Percentiles rank a stretch among this genome's conserved stretches.
phyloP scores from a whole-genome alignment of 2,888 invertebrate genomes.

The Dasypogon diadema region DNA sequence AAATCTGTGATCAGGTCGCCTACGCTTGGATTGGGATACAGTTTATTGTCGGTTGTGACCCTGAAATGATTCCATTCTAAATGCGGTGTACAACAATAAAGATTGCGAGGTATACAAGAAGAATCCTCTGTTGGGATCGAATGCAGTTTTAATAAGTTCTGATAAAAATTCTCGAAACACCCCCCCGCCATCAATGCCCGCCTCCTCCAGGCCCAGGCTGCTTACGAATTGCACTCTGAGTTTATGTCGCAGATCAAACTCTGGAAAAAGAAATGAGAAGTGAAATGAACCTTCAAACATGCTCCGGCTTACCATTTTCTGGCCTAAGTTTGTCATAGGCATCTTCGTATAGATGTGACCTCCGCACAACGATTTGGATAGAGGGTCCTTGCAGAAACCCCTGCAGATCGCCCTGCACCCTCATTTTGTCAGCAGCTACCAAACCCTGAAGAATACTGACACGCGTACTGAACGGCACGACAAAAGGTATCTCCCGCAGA shows the following conservation, averaged over 20 bases:
- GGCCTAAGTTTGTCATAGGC: constrained; percentile 93
- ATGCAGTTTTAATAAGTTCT: constrained; percentile 93
- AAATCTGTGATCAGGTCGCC: constrained; percentile 87
- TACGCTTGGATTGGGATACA: constrained; percentile 97
- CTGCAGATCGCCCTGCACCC: constrained; percentile 79
- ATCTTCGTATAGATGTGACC: constrained; percentile 98
- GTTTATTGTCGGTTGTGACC: constrained; percentile 89
- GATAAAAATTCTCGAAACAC: constrained; percentile 95
- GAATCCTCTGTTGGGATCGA: constrained; percentile 96
- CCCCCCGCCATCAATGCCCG: constrained; percentile 98
- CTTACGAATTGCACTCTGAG: constrained; percentile 93
- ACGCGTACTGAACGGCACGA: constrained; percentile 90
- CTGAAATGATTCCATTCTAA: constrained; percentile 60
- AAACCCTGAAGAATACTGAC: constrained; percentile 87
- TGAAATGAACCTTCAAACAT: not conserved
- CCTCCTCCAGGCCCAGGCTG: constrained; percentile 91
- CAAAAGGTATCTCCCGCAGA: constrained; percentile 92
- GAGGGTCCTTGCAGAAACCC: constrained; percentile 82
- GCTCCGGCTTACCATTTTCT: constrained; percentile 79
- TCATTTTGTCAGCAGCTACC: constrained; percentile 69
- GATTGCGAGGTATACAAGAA: constrained; percentile 79
- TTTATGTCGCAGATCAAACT: constrained; percentile 86
- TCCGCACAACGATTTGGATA: constrained; percentile 81
- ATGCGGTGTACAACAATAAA: not conserved
- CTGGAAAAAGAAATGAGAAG: constrained; percentile 69